Percentiles rank a stretch among this genome's conserved stretches.
phyloP scores from a whole-genome alignment of 2,113 vertebrate genomes.

The Octodon degus region DNA sequence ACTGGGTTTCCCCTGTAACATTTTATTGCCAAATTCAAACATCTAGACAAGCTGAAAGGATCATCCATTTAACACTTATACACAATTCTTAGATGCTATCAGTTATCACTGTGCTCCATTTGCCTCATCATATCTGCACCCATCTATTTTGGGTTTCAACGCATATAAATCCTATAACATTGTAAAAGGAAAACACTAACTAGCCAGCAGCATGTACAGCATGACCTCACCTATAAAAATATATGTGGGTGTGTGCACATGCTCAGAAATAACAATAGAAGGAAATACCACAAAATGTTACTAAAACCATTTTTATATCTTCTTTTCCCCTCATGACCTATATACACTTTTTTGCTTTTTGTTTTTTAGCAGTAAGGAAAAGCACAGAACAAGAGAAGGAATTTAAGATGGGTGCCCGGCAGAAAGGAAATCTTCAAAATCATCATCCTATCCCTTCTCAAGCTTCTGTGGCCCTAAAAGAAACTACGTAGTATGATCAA shows the following conservation, averaged over 20 bases:
- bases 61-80: not conserved
- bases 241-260: constrained; percentile 44
- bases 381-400: not conserved
- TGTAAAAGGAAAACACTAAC: constrained; percentile 50
- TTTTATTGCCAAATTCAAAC: not conserved
- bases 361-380: not conserved
- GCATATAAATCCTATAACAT: not conserved
- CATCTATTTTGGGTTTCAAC: not conserved
- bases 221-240: constrained; percentile 61
- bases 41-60: not conserved
- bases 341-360: not conserved
- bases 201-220: not conserved
- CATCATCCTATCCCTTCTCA: fast-evolving
- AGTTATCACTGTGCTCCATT: not conserved
- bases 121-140: not conserved
- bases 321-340: not conserved
- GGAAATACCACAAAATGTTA: constrained; percentile 70
- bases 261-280: constrained; percentile 54
- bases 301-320: constrained; percentile 20
- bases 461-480: fast-evolving
- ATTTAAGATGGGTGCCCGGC: not conserved
- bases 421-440: not conserved
- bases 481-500: not conserved
- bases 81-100: not conserved
- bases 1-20: not conserved